Evolutionary conservation across 2,797 vertebrate genomes (phyloP).

Genomic region (Phoeniculus purpureus): DNA sequence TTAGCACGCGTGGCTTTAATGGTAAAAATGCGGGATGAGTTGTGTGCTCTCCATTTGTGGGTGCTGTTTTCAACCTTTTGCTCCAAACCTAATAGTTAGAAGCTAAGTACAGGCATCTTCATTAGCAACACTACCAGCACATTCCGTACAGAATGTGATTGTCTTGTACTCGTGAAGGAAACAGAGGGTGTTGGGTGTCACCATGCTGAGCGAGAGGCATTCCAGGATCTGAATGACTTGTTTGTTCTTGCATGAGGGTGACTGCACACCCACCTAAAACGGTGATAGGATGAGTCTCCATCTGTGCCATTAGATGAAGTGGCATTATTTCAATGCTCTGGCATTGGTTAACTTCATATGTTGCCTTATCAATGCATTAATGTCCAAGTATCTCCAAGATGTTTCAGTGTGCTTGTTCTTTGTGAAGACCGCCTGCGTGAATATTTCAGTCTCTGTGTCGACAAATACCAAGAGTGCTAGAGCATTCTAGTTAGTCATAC

Average conservation of each 20-base stretch:
- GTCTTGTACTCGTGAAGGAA: background rate
- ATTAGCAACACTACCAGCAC: background rate
- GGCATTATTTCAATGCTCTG: background rate
- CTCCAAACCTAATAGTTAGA: background rate
- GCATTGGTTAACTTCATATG: background rate
- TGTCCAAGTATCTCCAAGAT: background rate
- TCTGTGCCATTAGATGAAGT: constrained; percentile 33
- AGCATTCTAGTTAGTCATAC: background rate
- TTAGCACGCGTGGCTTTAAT: background rate
- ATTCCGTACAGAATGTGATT: background rate
- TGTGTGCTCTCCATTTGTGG: background rate
- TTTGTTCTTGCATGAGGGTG: constrained; percentile 17
- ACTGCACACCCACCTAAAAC: constrained; percentile 22
- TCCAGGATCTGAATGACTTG: background rate
- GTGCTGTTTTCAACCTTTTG: background rate
- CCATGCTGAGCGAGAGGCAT: background rate
- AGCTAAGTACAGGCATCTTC: background rate
- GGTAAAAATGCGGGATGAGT: background rate
- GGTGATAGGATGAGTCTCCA: background rate
- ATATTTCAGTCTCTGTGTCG: background rate
- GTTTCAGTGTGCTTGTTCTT: background rate
- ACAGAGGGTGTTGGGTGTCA: rapidly evolving
- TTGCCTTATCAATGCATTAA: background rate
- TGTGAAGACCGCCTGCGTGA: constrained; percentile 42
- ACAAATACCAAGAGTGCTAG: constrained; percentile 27